Base-by-base conservation (phyloP, 2,113 vertebrate genomes). In the Sterrhoptilus dennistouni region DNA sequence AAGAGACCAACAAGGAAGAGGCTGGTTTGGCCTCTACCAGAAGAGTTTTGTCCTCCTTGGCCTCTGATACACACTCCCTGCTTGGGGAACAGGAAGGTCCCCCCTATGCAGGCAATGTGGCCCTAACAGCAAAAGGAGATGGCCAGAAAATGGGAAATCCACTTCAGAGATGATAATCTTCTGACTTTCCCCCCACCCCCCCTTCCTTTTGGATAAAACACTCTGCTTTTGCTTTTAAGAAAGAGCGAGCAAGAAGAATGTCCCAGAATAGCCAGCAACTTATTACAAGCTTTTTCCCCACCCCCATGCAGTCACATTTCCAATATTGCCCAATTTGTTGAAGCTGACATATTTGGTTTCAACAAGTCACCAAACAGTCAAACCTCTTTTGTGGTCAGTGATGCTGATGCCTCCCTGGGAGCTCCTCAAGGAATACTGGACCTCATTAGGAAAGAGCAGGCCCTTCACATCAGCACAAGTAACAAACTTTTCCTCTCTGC, bases 41-140 rank as follows among this genome's bases (percentile, higher is more conserved):
- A 80, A 36, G 22, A 42, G 10, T 3, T 68, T 68, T 81, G 38
- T 63, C 40, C 35, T 84, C 35, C 17, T 64, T 56, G 13, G 24
- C 28, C 29, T 23, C 4, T 1, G 9, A 14, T n/a, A 14, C 0
- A 0, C 0, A 1, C 8, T 45, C 42, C 13, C 9, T 57, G 42
- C n/a, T 49, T 6, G 1, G 31, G 7, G 9, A 38, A 35, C 2
- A 5, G 44, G 70, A 68, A 82, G 28, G 28, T 38, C 35, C 35
- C 31, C 2, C 3, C 36, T 53, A 4, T 1, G 1, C 12, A n/a
- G n/a, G 14, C 9, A 54, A 21, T 6, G 1, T 0, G 4, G 23
- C 42, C 24, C 38, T 49, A 15, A 23, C 3, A 23, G 18, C 40
- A 69, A 36, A 83, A 75, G 16, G 61, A 69, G 8, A n/a, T 23